phyloP scores from a whole-genome alignment of 2,888 invertebrate species.

The Sceliomorpha sp. region DNA sequence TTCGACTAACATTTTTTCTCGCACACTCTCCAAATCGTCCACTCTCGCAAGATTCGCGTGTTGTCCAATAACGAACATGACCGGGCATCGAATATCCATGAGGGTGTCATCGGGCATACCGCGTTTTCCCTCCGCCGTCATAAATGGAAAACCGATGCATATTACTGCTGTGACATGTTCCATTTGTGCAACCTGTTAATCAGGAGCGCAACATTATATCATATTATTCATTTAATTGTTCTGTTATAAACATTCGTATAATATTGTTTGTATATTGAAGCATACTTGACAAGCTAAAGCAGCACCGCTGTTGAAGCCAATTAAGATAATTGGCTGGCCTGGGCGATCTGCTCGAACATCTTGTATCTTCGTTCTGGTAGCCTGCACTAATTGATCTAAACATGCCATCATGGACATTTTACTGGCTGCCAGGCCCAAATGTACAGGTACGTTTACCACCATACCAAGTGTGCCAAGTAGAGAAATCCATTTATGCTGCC shows the following conservation, averaged over 20 bases:
- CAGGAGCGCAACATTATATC: slow-evolving; percentile 12
- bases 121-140: slow-evolving; percentile 86
- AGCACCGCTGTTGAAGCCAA: slow-evolving; percentile 90
- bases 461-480: slow-evolving; percentile 86
- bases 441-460: slow-evolving; percentile 84
- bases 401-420: slow-evolving; percentile 82
- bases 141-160: slow-evolving; percentile 89
- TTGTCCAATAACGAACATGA: slow-evolving; percentile 90
- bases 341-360: slow-evolving; percentile 86
- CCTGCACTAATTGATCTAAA: slow-evolving; percentile 84
- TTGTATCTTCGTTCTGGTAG: slow-evolving; percentile 86
- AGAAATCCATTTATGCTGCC: slow-evolving; percentile 87
- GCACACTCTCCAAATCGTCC: slow-evolving; percentile 88
- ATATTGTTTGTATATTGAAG: slow-evolving; percentile 5
- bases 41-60: slow-evolving; percentile 85
- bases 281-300: slow-evolving; percentile 86
- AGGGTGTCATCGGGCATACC: slow-evolving; percentile 89
- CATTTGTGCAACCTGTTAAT: slow-evolving; percentile 84
- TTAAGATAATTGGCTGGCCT: slow-evolving; percentile 86
- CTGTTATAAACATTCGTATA: too few species aligned
- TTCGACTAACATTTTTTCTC: slow-evolving; percentile 89
- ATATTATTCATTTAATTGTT: slow-evolving; percentile 3
- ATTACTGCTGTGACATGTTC: slow-evolving; percentile 88
- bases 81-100: slow-evolving; percentile 87
- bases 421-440: slow-evolving; percentile 77